Percentiles rank a stretch among this genome's conserved stretches.
Conservation (phyloP, 1,140 invertebrate species). For the Archivesica marissinica region DNA sequence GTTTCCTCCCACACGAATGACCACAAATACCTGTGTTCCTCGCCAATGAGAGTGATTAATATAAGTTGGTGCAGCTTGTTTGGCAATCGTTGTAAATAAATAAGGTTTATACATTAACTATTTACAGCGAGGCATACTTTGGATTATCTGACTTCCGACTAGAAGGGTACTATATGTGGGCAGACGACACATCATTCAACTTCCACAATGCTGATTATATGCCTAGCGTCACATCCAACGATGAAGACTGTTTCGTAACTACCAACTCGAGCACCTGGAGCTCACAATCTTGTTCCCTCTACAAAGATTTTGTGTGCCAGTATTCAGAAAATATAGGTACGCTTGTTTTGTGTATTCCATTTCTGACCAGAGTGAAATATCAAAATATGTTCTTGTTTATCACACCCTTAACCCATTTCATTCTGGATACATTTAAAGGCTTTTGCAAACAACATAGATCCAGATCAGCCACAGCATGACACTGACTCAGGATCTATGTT, state of each 20-base stretch:
- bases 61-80: too few relatives aligned
- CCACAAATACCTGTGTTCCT: too few relatives aligned
- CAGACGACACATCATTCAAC: conserved; percentile 33
- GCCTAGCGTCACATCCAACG: neutral
- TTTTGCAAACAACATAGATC: too few relatives aligned
- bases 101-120: too few relatives aligned
- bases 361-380: neutral
- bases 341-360: neutral
- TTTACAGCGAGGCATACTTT: conserved; percentile 39
- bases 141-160: conserved; percentile 17
- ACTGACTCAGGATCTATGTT: too few relatives aligned
- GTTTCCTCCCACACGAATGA: too few relatives aligned
- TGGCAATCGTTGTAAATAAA: too few relatives aligned
- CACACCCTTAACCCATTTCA: too few relatives aligned
- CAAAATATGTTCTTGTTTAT: too few relatives aligned
- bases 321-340: conserved; percentile 47
- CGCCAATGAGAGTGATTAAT: too few relatives aligned
- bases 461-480: too few relatives aligned
- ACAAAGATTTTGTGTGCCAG: conserved; percentile 42
- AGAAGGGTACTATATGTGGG: conserved; percentile 30
- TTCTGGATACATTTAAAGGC: too few relatives aligned
- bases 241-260: conserved; percentile 34
- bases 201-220: neutral
- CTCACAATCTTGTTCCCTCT: neutral
- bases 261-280: conserved; percentile 9